A percentile compares a stretch with the other conserved stretches of the same genome.
Evolutionary conservation across 2,888 invertebrate species (phyloP).

Genomic region (Harpagoxenus sublaevis): DNA sequence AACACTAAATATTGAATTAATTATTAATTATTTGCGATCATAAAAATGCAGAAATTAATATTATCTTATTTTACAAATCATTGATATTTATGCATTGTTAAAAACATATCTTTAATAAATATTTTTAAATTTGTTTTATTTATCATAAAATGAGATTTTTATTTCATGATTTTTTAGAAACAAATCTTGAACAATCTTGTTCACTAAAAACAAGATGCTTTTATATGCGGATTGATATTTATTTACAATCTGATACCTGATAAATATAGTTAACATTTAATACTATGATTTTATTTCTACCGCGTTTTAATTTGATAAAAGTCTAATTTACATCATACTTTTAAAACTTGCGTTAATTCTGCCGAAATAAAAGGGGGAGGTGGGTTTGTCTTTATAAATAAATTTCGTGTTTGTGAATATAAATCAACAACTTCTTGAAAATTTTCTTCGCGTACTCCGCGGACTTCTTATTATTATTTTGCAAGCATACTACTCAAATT

Average conservation of each 20-base stretch:
- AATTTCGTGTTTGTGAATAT: background rate
- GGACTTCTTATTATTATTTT: background rate
- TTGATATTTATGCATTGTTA: background rate
- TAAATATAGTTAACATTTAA: conserved; percentile 2
- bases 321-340: background rate
- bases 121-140: background rate
- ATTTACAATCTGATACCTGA: background rate
- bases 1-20: background rate
- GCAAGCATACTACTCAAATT: background rate
- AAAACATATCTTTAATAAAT: background rate
- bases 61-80: background rate
- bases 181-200: background rate
- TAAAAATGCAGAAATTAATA: background rate
- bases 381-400: background rate
- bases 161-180: background rate
- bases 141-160: background rate
- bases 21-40: background rate
- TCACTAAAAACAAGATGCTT: background rate
- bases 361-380: background rate
- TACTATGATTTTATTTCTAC: background rate
- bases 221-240: background rate
- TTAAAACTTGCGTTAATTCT: background rate
- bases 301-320: background rate
- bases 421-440: background rate
- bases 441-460: background rate